Evolutionary conservation across 2,797 vertebrate genomes (phyloP).

Genomic region (Sebastes hopkinsi): DNA sequence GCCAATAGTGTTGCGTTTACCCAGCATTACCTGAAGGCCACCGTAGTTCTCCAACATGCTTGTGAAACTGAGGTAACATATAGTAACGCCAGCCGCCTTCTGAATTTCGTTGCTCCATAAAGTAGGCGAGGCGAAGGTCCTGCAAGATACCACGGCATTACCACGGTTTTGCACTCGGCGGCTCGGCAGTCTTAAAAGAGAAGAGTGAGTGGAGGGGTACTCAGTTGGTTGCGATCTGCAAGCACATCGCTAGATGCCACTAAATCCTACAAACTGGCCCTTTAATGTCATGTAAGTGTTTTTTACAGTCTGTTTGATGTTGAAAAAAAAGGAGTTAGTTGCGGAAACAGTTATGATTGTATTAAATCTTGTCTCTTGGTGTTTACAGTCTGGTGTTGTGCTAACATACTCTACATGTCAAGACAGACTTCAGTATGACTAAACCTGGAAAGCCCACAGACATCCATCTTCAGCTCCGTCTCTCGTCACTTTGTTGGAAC

Average conservation of each 20-base stretch:
- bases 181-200: too few species aligned
- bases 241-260: too few species aligned
- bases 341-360: background rate
- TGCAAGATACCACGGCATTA: too few species aligned
- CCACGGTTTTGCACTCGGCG: too few species aligned
- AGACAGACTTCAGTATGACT: slow-evolving; percentile 46
- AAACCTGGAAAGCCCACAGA: slow-evolving; percentile 49
- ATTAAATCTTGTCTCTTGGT: background rate
- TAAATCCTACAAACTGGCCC: too few species aligned
- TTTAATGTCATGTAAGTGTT: background rate
- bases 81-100: too few species aligned
- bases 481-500: slow-evolving; percentile 38
- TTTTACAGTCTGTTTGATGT: background rate
- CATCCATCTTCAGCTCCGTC: slow-evolving; percentile 37
- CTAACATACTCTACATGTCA: slow-evolving; percentile 14
- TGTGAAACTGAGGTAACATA: too few species aligned
- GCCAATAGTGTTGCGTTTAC: fast-evolving
- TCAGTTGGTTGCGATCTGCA: fast-evolving
- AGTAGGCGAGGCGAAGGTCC: too few species aligned
- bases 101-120: too few species aligned
- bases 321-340: background rate
- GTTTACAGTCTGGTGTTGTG: background rate
- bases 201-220: too few species aligned
- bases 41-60: too few species aligned
- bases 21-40: too few species aligned